Evolutionary conservation across 2,888 invertebrate species (phyloP).

Genomic region (Tachina grossa): DNA sequence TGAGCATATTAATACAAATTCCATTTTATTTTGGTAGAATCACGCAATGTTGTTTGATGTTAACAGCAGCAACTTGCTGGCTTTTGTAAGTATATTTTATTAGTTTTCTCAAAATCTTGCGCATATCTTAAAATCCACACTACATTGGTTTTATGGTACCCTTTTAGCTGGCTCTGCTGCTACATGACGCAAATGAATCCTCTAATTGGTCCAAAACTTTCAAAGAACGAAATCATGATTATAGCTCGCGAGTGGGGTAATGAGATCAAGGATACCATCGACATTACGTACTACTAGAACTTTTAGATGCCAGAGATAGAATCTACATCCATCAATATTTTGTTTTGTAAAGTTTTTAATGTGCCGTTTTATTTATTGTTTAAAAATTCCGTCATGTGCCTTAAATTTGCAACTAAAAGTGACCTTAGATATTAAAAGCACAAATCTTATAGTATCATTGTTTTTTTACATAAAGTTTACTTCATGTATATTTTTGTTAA

Average conservation of each 20-base stretch:
- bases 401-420: constrained; percentile 64
- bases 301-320: constrained; percentile 11
- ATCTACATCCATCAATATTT: constrained; percentile 36
- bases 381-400: constrained; percentile 67
- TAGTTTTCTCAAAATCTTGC: background rate
- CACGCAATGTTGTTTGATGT: constrained; percentile 81
- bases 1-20: background rate
- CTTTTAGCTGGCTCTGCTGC: constrained; percentile 80
- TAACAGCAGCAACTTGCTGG: constrained; percentile 81
- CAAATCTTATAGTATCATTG: constrained; percentile 53
- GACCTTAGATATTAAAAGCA: constrained; percentile 61
- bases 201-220: constrained; percentile 80
- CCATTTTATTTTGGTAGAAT: constrained; percentile 73
- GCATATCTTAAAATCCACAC: background rate
- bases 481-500: constrained; percentile 42
- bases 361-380: constrained; percentile 51
- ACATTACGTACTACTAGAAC: constrained; percentile 72
- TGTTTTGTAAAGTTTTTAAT: background rate
- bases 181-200: constrained; percentile 82
- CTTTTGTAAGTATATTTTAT: constrained; percentile 79
- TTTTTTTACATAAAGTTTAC: constrained; percentile 34
- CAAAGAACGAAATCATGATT: constrained; percentile 80
- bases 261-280: constrained; percentile 76
- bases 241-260: constrained; percentile 81
- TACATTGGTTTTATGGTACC: background rate